Conservation (phyloP, 2,113 vertebrate species). For the Eclectus roratus region DNA sequence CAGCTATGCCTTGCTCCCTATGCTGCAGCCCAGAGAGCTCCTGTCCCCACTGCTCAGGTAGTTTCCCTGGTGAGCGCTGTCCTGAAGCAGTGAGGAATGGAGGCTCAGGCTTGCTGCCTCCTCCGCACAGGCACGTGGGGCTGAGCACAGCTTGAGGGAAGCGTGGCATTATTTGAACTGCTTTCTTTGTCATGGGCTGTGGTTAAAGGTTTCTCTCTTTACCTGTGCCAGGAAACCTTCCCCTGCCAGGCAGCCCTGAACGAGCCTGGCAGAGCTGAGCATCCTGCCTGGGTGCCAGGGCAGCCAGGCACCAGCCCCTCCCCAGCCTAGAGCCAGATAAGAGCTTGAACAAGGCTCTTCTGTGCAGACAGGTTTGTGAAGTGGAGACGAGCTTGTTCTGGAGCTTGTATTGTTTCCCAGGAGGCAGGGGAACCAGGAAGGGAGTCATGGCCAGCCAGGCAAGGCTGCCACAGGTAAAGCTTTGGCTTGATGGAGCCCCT, state of each 20-base stretch:
- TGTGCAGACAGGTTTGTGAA: constrained; percentile 10
- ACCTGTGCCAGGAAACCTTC: constrained; percentile 4
- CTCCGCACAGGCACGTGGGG: fast-evolving
- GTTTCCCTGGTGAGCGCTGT: background rate
- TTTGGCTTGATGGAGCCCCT: background rate
- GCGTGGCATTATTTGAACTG: background rate
- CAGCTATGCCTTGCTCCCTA: background rate
- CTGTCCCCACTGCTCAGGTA: background rate
- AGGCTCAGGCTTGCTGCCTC: background rate
- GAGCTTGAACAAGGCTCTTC: constrained; percentile 15
- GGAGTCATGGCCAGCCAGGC: background rate
- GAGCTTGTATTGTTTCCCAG: background rate
- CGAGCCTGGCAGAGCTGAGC: background rate
- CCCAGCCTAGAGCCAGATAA: constrained; percentile 21
- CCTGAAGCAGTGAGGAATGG: background rate
- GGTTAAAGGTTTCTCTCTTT: background rate
- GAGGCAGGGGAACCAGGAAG: background rate
- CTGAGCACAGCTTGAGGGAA: background rate
- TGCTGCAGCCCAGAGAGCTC: background rate
- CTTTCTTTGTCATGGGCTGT: background rate
- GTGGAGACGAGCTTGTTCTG: background rate
- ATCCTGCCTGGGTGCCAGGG: background rate
- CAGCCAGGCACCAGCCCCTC: background rate
- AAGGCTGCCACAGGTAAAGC: background rate
- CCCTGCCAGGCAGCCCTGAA: background rate